Conservation (phyloP, 2,797 vertebrate genomes). For the Gymnothorax reevesii region DNA sequence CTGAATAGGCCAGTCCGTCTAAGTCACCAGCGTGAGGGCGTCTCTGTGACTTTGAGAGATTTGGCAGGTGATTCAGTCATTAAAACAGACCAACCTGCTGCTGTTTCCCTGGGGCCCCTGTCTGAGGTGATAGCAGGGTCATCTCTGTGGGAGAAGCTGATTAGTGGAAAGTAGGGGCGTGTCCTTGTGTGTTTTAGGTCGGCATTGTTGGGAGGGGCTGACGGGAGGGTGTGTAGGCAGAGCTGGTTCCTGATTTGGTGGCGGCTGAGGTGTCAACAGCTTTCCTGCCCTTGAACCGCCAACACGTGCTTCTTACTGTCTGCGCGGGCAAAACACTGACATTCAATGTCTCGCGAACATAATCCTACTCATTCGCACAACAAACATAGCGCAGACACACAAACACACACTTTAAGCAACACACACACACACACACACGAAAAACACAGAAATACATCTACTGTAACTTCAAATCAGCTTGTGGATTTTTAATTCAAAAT, state of each 20-base stretch:
- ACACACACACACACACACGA: background rate
- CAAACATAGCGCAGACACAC: background rate
- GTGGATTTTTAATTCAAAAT: too few species aligned
- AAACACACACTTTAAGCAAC: background rate
- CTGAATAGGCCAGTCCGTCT: too few species aligned
- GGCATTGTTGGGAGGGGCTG: constrained; percentile 26
- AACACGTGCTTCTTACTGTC: constrained; percentile 48
- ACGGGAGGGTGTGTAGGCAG: constrained; percentile 53
- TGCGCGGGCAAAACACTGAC: constrained; percentile 39
- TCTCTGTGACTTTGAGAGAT: too few species aligned
- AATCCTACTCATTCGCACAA: background rate
- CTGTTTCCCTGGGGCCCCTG: too few species aligned
- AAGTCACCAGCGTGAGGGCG: too few species aligned
- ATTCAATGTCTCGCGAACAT: background rate
- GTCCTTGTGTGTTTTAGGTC: constrained; percentile 38
- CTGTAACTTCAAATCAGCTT: background rate
- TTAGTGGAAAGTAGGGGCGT: background rate
- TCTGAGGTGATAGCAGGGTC: too few species aligned
- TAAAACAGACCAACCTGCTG: too few species aligned
- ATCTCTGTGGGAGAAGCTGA: too few species aligned
- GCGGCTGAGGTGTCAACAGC: constrained; percentile 43
- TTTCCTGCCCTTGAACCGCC: constrained; percentile 53
- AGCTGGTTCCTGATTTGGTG: constrained; percentile 59
- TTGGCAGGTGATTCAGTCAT: too few species aligned
- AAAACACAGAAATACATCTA: background rate